Evolutionary conservation across 2,888 invertebrate genomes (phyloP).

Genomic region (Clepsis dumicolana): DNA sequence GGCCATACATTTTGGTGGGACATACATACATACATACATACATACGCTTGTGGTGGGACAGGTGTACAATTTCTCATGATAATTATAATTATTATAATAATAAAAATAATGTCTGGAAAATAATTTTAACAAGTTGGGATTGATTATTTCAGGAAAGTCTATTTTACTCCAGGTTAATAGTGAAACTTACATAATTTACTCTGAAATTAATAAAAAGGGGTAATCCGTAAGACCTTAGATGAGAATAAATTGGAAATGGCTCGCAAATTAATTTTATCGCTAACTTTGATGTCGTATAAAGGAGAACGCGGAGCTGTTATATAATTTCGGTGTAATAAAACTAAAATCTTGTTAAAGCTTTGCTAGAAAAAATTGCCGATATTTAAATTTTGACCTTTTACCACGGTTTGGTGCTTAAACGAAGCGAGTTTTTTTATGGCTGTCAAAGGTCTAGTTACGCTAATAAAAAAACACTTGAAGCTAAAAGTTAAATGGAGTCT

Average conservation of each 20-base stretch:
- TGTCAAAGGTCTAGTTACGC: background rate
- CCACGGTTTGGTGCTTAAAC: background rate
- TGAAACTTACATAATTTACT: background rate
- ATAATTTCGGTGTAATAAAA: conserved; percentile 22
- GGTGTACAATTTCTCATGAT: too few species aligned
- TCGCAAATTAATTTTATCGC: conserved; percentile 12
- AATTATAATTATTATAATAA: too few species aligned
- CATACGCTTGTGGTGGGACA: too few species aligned
- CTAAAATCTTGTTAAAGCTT: conserved; percentile 22
- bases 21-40: too few species aligned
- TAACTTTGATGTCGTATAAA: conserved; percentile 24
- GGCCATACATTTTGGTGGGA: too few species aligned
- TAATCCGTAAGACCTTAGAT: background rate
- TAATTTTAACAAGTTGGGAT: too few species aligned
- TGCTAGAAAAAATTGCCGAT: background rate
- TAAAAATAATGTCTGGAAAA: too few species aligned
- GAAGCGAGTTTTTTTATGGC: background rate
- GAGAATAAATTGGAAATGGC: conserved; percentile 8
- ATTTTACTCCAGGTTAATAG: background rate
- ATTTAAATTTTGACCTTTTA: conserved; percentile 7
- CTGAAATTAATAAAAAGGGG: background rate
- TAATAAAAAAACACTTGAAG: background rate
- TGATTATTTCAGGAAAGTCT: background rate
- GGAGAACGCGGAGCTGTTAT: conserved; percentile 18
- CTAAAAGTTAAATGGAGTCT: background rate